phyloP scores from a whole-genome alignment of 2,888 invertebrate species.

The Quadriops clusia region DNA sequence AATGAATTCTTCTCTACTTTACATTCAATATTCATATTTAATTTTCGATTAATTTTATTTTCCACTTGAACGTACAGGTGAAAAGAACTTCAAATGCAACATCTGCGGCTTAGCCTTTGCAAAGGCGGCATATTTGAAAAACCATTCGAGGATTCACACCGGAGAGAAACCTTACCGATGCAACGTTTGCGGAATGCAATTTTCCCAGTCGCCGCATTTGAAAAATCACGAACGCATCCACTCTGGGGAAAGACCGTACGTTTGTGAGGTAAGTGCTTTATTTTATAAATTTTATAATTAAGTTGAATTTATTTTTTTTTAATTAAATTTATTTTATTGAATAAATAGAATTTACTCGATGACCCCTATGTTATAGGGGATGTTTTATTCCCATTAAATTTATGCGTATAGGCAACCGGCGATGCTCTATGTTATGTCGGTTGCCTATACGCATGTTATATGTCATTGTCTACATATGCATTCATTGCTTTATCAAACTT shows the following conservation, averaged over 20 bases:
- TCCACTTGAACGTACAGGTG: slow-evolving; percentile 33
- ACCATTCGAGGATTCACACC: slow-evolving; percentile 78
- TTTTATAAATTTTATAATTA: slow-evolving; percentile 19
- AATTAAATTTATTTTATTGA: slow-evolving; percentile 19
- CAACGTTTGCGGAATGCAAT: slow-evolving; percentile 82
- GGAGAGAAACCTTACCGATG: slow-evolving; percentile 52
- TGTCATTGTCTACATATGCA: too few relatives aligned
- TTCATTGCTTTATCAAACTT: too few relatives aligned
- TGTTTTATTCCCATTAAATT: too few relatives aligned
- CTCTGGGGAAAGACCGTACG: slow-evolving; percentile 77
- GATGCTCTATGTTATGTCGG: too few relatives aligned
- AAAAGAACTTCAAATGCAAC: slow-evolving; percentile 79
- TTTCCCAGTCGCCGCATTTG: slow-evolving; percentile 78
- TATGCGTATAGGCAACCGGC: too few relatives aligned
- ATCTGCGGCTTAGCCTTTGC: slow-evolving; percentile 81
- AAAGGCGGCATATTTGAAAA: slow-evolving; percentile 82
- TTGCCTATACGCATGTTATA: too few relatives aligned
- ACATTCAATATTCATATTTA: too few relatives aligned
- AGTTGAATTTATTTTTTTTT: slow-evolving; percentile 1
- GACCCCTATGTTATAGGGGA: too few relatives aligned
- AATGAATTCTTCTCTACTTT: too few relatives aligned
- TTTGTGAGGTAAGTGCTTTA: slow-evolving; percentile 50
- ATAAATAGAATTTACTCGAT: too few relatives aligned
- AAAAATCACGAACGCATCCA: slow-evolving; percentile 84
- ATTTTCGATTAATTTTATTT: too few relatives aligned